These are phyloP conservation scores for Anoplopoma fimbria DNA, from an alignment of 2,113 vertebrate genomes.

Conservation along the genomic window DNA sequence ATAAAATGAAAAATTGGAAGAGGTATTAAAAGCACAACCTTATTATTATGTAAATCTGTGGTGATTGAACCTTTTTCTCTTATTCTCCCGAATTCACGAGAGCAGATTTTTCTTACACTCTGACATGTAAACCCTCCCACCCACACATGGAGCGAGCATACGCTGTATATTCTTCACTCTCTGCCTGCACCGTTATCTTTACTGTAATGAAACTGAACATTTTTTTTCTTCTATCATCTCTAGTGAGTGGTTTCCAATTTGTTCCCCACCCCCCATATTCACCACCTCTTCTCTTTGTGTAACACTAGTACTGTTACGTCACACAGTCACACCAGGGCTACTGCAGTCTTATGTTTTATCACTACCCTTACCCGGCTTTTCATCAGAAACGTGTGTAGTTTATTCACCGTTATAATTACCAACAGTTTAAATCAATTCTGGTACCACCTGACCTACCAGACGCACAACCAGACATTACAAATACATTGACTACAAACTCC, in stretches of 20 bases:
- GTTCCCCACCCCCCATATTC: background rate
- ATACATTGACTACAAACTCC: background rate
- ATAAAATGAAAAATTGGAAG: slow-evolving; percentile 51
- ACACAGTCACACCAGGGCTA: background rate
- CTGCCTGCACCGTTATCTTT: background rate
- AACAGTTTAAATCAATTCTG: background rate
- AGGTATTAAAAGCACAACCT: slow-evolving; percentile 49
- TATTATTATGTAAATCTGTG: slow-evolving; percentile 76
- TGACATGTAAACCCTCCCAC: slow-evolving; percentile 27
- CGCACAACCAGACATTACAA: background rate
- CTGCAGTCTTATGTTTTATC: background rate
- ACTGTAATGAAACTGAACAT: slow-evolving; percentile 15
- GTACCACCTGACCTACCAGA: background rate
- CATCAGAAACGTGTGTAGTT: background rate
- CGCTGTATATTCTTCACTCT: background rate
- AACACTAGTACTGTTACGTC: background rate
- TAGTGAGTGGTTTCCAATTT: slow-evolving; percentile 22
- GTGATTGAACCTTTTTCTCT: slow-evolving; percentile 63
- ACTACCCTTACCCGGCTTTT: background rate
- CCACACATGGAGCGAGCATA: background rate
- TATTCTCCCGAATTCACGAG: slow-evolving; percentile 45
- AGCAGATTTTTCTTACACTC: slow-evolving; percentile 28
- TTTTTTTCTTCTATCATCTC: slow-evolving; percentile 6
- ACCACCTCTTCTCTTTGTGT: background rate
- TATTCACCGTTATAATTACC: background rate